Conservation (phyloP, 1,140 invertebrate species). For the Dreissena polymorpha region DNA sequence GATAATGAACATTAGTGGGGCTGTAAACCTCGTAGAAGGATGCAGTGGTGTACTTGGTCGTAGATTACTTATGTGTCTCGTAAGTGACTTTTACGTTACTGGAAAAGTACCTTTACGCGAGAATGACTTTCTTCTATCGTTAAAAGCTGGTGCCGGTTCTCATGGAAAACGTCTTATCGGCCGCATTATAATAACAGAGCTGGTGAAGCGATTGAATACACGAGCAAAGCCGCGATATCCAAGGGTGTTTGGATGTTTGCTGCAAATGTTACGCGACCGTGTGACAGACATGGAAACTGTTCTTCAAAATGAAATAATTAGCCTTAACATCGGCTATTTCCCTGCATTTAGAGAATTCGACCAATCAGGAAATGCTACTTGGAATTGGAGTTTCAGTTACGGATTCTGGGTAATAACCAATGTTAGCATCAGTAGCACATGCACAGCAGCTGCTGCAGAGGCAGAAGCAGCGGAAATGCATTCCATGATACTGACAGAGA, state of each 20-base stretch:
- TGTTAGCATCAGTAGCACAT: too few species aligned
- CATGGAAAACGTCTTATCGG: too few species aligned
- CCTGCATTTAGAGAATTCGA: conserved; percentile 6
- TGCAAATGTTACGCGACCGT: neutral
- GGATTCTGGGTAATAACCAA: neutral
- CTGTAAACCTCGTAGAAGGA: neutral
- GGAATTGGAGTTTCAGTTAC: neutral
- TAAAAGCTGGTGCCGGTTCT: too few species aligned
- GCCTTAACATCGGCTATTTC: neutral
- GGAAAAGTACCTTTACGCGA: too few species aligned
- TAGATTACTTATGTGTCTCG: too few species aligned
- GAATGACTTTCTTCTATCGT: too few species aligned
- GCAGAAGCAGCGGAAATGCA: too few species aligned
- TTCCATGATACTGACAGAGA: neutral
- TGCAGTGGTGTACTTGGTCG: neutral
- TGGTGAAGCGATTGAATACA: neutral
- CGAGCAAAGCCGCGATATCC: neutral
- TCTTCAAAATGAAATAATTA: neutral
- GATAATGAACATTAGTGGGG: neutral
- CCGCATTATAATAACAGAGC: neutral
- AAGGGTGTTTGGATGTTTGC: neutral
- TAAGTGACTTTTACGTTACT: too few species aligned
- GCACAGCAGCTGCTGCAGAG: too few species aligned
- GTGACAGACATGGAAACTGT: neutral
- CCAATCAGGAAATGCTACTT: neutral